Base-by-base conservation (phyloP, 2,888 invertebrate species). In the Napeogenes sylphis region DNA sequence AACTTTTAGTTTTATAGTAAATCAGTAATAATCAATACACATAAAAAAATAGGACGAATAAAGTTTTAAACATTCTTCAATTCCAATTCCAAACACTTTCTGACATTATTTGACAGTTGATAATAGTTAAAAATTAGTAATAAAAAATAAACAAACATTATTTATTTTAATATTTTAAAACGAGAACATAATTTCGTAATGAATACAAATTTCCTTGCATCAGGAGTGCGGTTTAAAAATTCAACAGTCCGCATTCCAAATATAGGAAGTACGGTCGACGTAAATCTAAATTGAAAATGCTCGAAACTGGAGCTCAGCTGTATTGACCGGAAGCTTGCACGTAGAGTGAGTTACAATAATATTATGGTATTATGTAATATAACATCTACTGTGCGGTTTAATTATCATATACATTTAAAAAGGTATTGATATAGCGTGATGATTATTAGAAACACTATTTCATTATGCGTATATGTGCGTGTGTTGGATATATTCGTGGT, bases 231-330 rank as follows among this genome's bases (percentile, higher is more conserved):
- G 57, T 58, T 63, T 68, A 63, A 68, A 66, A 64, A 68, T 64
- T 68, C 63, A 65, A 65, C 62, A 62, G 59, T 63, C 57, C 63
- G 54, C 63, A 55, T 58, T 58, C 66, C 66, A 66, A 68, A 63
- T 61, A 63, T 61, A 58, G 56, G 63, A 61, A 45, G 56, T 55
- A 60, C 58, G 55, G 58, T 57, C 55, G 62, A 65, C 62, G 62
- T 65, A 65, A 65, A 64, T 64, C 56, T 57, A 64, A 65, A 65
- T 60, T 59, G 65, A 65, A 63, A 65, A 61, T 61, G 55, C 60
- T 56, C 42, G 51, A 56, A 61, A 61, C 55, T 61, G 47, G 45
- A 45, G 56, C 55, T 59, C 55, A 59, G 54, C 55, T 51, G 51
- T 51, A 51, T 51, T 51, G 51, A 51, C 51, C 51, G 51, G 47